Evolutionary conservation across 1,140 invertebrate genomes (phyloP), one percentile per base, ranked within the genome.

Genomic region (Pogonomyrmex californicus): DNA sequence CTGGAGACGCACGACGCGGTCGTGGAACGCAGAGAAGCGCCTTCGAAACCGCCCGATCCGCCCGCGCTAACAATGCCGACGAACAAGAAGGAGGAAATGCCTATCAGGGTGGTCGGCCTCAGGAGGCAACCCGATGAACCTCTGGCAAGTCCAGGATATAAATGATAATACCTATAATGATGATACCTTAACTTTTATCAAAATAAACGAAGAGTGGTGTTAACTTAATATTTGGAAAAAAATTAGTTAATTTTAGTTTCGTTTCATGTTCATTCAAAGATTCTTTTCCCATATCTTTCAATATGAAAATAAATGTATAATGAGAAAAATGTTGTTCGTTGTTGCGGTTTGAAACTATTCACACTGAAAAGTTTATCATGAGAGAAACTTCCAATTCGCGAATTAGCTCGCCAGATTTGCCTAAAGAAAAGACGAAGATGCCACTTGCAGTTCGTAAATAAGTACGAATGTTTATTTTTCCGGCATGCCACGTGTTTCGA

Each of bases 71-170:
- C 83, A n/a, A 95, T 95, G 93, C 95, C 94, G 2, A 89, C 88
- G 51, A 92, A 94, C 91, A 93, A 93, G 23, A 93, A 91, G 88
- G 90, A 96, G 91, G 94, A 96, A 95, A 49, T 60, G 68, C 91
- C 95, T 30, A 90, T 99, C n/a, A 97, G 98, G 94, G 97, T 99
- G 95, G 98, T 99, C 51, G 98, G 98, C 30, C 96, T 99, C 14
- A 96, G 98, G 58, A 98, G 98, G 93, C 97, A 97, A 92, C 97
- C 97, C 68, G 97, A 98, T 88, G 98, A 99, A 95, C 98, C 99
- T 6, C 95, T 99, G 94, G 98, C 98, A 93, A 95, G 93, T 91
- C 10, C 9, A 5, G 2, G 1, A 4, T 30, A 4, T 38, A 38
- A n/a, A 38, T 2, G 12, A 10, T 14, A 36, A n/a, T n/a, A n/a